These are phyloP conservation scores for Drosophila pandora DNA, from an alignment of 1,140 invertebrate species.

Conservation along the genomic window DNA sequence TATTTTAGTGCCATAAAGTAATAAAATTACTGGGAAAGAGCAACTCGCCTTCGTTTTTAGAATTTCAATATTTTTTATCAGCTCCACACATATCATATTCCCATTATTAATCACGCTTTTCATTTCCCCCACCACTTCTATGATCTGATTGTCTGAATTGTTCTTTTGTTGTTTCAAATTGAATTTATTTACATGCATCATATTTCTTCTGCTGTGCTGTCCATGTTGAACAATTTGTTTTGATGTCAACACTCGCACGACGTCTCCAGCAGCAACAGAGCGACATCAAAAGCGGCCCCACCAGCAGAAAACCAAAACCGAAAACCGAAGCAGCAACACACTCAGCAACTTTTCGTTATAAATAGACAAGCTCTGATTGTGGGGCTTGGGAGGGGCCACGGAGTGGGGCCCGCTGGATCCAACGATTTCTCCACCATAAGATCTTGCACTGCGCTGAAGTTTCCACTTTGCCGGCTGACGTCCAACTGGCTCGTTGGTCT, in stretches of 20 bases:
- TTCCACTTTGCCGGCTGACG: background rate
- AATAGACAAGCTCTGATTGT: conserved; percentile 59
- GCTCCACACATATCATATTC: background rate
- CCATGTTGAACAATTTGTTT: conserved; percentile 80
- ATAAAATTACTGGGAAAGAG: background rate
- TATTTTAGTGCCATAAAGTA: too few relatives aligned
- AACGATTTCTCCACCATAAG: conserved; percentile 7
- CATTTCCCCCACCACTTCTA: conserved; percentile 8
- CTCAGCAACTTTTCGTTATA: conserved; percentile 65
- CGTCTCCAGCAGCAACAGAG: conserved; percentile 32
- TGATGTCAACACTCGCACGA: conserved; percentile 70
- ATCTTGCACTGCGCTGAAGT: conserved; percentile 35
- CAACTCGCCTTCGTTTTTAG: background rate
- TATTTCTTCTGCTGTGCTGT: conserved; percentile 68
- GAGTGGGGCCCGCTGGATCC: background rate
- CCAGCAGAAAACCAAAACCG: conserved; percentile 17
- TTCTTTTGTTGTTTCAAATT: conserved; percentile 53
- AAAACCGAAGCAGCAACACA: conserved; percentile 42
- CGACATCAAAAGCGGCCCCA: conserved; percentile 17
- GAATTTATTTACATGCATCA: conserved; percentile 80
- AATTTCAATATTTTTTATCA: background rate
- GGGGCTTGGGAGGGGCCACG: background rate
- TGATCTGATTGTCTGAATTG: conserved; percentile 22
- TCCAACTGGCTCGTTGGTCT: conserved; percentile 85
- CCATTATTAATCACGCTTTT: conserved; percentile 22